phyloP scores from a whole-genome alignment of 2,113 vertebrate genomes.

The Grantiella picta region DNA sequence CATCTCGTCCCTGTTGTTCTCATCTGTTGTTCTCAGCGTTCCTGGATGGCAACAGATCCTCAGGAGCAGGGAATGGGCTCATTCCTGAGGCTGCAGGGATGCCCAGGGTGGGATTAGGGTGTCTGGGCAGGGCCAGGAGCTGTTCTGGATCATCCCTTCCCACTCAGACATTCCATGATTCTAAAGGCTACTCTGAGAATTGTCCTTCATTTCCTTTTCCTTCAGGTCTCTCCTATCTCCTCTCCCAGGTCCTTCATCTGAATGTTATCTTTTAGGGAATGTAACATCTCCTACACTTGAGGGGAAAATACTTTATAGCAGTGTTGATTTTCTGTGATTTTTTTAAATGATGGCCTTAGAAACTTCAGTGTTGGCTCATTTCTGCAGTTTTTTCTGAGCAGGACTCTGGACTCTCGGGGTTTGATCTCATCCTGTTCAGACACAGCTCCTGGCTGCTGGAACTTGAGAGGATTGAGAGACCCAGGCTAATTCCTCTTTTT shows the following conservation, averaged over 20 bases:
- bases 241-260: background rate
- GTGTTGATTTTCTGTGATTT: background rate
- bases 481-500: background rate
- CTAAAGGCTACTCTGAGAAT: background rate
- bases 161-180: background rate
- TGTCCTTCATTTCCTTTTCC: background rate
- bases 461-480: background rate
- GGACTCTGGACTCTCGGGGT: fast-evolving
- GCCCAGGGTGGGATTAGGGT: background rate
- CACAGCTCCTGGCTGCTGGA: background rate
- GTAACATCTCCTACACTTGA: background rate
- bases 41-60: background rate
- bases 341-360: background rate
- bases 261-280: background rate
- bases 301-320: background rate
- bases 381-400: background rate
- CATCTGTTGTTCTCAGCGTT: background rate
- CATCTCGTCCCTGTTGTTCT: background rate
- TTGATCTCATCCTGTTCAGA: background rate
- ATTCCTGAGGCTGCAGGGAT: background rate
- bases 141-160: background rate
- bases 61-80: background rate
- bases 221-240: background rate
- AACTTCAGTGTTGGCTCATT: fast-evolving
- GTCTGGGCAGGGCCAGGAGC: background rate